These are phyloP conservation scores for Diceros bicornis DNA, from an alignment of 2,797 vertebrate species.

Conservation along the genomic window DNA sequence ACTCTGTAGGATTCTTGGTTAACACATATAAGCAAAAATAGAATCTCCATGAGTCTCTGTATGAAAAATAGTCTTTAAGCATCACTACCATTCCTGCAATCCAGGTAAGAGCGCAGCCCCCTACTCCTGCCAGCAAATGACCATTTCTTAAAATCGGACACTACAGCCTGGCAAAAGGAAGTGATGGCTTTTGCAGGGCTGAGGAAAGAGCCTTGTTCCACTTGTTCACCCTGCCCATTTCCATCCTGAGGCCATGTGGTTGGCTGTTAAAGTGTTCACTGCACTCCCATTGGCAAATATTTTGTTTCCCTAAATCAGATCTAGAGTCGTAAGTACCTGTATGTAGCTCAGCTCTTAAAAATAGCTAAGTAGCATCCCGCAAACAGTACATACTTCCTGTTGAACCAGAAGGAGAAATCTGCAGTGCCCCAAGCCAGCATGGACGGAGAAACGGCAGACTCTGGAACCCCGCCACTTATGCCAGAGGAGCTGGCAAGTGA, in stretches of 20 bases:
- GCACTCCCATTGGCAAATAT: slow-evolving; percentile 45
- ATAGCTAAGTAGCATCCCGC: slow-evolving; percentile 86
- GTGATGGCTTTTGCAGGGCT: slow-evolving; percentile 83
- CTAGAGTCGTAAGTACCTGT: slow-evolving; percentile 88
- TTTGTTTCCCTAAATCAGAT: slow-evolving; percentile 81
- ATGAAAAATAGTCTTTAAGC: slow-evolving; percentile 16
- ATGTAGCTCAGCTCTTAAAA: slow-evolving; percentile 86
- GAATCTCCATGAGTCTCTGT: not conserved
- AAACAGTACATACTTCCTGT: slow-evolving; percentile 82
- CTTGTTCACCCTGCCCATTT: slow-evolving; percentile 78
- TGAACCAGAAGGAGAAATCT: slow-evolving; percentile 75
- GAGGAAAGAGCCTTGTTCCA: slow-evolving; percentile 66
- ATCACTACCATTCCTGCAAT: not conserved
- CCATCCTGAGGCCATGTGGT: slow-evolving; percentile 82
- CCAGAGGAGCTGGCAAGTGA: slow-evolving; percentile 69
- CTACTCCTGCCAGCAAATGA: slow-evolving; percentile 29
- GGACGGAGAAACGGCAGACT: not conserved
- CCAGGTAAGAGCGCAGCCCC: not conserved
- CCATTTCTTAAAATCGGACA: slow-evolving; percentile 77
- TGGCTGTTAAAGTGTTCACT: slow-evolving; percentile 86
- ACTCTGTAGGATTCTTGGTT: not conserved
- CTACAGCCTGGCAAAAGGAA: not conserved
- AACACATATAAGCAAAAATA: not conserved
- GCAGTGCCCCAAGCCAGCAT: not conserved
- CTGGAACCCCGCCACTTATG: slow-evolving; percentile 38